phyloP scores from a whole-genome alignment of 1,140 invertebrate species.

The Eurytemora carolleeae region DNA sequence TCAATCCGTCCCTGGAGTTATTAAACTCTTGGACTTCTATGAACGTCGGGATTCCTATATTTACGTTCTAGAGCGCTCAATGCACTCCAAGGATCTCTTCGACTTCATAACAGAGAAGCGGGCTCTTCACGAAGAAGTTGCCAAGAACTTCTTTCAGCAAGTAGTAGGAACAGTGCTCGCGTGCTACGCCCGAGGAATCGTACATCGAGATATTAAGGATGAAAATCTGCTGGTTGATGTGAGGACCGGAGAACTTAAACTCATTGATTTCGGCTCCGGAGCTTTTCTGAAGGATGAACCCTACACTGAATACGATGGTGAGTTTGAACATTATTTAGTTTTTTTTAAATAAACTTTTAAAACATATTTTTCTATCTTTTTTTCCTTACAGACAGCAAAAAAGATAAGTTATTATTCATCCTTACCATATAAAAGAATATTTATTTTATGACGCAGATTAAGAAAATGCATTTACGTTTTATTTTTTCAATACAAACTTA shows the following conservation, averaged over 20 bases:
- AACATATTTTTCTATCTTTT: too few relatives aligned
- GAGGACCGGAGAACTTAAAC: slow-evolving; percentile 28
- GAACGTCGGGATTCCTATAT: slow-evolving; percentile 28
- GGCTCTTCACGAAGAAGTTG: slow-evolving; percentile 27
- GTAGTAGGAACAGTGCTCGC: slow-evolving; percentile 26
- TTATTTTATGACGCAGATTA: too few relatives aligned
- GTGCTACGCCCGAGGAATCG: slow-evolving; percentile 25
- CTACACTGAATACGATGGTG: slow-evolving; percentile 47
- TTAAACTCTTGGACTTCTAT: slow-evolving; percentile 29
- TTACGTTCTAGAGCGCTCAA: slow-evolving; percentile 35
- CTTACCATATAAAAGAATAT: too few relatives aligned
- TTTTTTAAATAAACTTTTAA: too few relatives aligned
- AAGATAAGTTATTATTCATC: too few relatives aligned
- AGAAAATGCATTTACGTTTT: too few relatives aligned
- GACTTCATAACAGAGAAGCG: slow-evolving; percentile 36
- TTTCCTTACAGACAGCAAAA: too few relatives aligned
- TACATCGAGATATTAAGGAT: slow-evolving; percentile 39
- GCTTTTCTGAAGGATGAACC: slow-evolving; percentile 36
- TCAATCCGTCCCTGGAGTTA: slow-evolving; percentile 32
- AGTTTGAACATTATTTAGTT: too few relatives aligned
- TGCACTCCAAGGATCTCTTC: slow-evolving; percentile 33
- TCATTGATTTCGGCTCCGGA: slow-evolving; percentile 48
- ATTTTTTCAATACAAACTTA: too few relatives aligned
- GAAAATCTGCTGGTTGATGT: slow-evolving; percentile 37
- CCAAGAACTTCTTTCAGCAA: slow-evolving; percentile 30